Percentiles rank a stretch among this genome's conserved stretches.
Evolutionary conservation across 2,888 invertebrate species (phyloP).

Genomic region (Cryptosula pallasiana): DNA sequence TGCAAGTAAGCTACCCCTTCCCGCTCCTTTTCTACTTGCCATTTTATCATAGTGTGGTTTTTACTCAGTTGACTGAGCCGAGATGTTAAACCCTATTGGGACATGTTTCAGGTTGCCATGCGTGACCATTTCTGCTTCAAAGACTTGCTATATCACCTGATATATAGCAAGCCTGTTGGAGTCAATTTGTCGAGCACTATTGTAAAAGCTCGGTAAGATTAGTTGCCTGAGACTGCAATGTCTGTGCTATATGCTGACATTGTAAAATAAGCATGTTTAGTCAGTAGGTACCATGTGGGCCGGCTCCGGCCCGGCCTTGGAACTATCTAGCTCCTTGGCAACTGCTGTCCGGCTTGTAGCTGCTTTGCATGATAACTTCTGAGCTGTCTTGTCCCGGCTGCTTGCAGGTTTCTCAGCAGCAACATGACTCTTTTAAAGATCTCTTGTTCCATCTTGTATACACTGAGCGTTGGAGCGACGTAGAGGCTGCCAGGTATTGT

Average conservation of each 20-base stretch:
- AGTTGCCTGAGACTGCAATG: no score
- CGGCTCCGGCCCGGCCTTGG: no score
- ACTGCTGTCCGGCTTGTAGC: no score
- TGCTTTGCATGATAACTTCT: neutral
- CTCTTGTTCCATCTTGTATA: slow-evolving; percentile 23
- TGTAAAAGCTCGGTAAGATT: slow-evolving; percentile 50
- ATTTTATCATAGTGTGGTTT: neutral
- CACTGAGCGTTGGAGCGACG: slow-evolving; percentile 2
- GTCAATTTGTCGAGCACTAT: slow-evolving; percentile 39
- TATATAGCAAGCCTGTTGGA: slow-evolving; percentile 40
- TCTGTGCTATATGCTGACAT: no score
- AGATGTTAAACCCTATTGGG: no score
- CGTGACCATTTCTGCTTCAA: slow-evolving; percentile 50
- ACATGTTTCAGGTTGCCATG: slow-evolving; percentile 44
- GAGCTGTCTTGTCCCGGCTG: neutral
- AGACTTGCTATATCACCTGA: slow-evolving; percentile 53
- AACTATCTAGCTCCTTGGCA: no score
- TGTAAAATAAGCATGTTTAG: no score
- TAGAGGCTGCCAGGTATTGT: slow-evolving; percentile 20
- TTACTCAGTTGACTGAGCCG: no score
- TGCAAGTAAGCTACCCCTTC: slow-evolving; percentile 2
- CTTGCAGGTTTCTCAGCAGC: slow-evolving; percentile 14
- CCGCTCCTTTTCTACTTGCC: neutral
- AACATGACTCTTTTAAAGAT: slow-evolving; percentile 23
- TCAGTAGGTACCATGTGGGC: no score